These are phyloP conservation scores for Muscicapa striata DNA, from an alignment of 2,797 vertebrate genomes.

Conservation along the genomic window DNA sequence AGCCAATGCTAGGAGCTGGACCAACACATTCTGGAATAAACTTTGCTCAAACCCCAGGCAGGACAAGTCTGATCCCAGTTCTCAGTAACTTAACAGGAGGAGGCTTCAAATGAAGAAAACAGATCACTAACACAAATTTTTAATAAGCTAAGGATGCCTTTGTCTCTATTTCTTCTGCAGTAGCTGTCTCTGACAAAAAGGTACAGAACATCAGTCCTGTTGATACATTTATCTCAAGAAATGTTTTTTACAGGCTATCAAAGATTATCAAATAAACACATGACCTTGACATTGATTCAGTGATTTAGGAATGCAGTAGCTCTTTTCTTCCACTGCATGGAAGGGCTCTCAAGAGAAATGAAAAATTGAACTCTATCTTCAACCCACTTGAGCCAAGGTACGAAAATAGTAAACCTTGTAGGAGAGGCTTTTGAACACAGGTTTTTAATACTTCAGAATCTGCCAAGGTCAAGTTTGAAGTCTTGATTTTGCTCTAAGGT, in stretches of 20 bases:
- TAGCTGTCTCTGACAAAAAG: neutral
- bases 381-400: neutral
- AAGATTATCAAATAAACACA: slow-evolving; percentile 1
- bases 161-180: neutral
- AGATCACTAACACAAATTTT: neutral
- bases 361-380: slow-evolving; percentile 37
- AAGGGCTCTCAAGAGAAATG: neutral
- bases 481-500: neutral
- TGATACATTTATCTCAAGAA: neutral
- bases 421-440: neutral
- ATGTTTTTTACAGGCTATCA: neutral
- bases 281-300: neutral
- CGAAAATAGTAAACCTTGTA: neutral
- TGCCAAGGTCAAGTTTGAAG: neutral
- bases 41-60: neutral
- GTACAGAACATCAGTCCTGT: neutral
- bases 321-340: neutral
- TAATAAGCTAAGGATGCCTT: neutral
- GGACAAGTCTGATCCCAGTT: neutral
- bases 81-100: neutral
- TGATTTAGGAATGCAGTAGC: neutral
- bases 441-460: neutral
- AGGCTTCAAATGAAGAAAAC: neutral
- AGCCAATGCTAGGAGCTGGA: neutral
- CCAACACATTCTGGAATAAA: neutral